Evolutionary conservation across 1,140 invertebrate genomes (phyloP), one percentile per base, ranked within the genome.

Genomic region (Galleria mellonella): DNA sequence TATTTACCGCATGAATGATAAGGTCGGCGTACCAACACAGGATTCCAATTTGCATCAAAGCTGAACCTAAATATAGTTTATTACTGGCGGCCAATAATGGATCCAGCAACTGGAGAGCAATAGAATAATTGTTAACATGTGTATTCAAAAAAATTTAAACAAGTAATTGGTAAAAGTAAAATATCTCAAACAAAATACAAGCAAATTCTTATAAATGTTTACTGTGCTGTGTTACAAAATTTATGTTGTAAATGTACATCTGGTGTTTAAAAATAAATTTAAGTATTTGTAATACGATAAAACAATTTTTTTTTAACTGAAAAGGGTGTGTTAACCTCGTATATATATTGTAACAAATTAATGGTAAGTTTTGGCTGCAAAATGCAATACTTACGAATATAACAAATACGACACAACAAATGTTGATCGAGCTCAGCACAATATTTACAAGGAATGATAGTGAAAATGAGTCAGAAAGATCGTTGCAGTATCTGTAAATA

Each of bases 1-100:
- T 51, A 67, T 72, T 32, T 41, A 84, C 81, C 47, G 73, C 76
- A 53, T 81, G 71, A 32, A 72, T 72, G 51, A 84, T 79, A 12
- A 79, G 69, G 52, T 84, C 78, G 10, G 74, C 81, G 48, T 84
- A 84, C 81, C 76, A 83, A 51, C 81, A 84, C 31, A 84, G 36
- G 32, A 76, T 62, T 33, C 76, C 76, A 9, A 83, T 72, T 67
- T 84, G 78, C 45, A 84, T 74, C 4, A 84, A 47, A 32, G 71
- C 67, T 17, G 78, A 76, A 29, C 53, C 62, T 27, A 84, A 54
- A 54, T 81, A 84, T 6, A 84, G 38, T 53, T 84, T 84, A 41
- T 76, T 83, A 42, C 75, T 79, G n/a, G 81, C 44, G 5, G 63
- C 72, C 53, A 81, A 41, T 23, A 83, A 49, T 9, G 81, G 78